Evolutionary conservation across 2,113 vertebrate genomes (phyloP).

Genomic region (Lycocorax pyrrhopterus): DNA sequence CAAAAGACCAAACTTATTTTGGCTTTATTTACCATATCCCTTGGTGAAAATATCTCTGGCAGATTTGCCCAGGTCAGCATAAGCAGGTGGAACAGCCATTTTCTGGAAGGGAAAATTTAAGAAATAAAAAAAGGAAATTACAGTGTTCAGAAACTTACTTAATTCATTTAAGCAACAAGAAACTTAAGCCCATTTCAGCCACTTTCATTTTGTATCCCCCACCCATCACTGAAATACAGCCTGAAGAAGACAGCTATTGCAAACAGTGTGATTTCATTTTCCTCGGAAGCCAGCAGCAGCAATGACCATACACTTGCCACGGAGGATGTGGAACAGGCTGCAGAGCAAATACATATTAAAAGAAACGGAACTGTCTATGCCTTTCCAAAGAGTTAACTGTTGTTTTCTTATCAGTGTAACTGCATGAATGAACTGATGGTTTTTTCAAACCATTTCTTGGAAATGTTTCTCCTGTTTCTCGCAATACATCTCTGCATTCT

Average conservation of each 20-base stretch:
- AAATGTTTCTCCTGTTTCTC: background rate
- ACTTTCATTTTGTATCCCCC: background rate
- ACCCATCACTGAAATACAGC: background rate
- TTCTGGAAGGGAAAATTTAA: constrained; percentile 64
- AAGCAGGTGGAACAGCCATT: constrained; percentile 94
- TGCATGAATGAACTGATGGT: background rate
- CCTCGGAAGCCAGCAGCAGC: background rate
- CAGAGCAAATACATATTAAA: background rate
- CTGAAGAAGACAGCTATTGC: background rate
- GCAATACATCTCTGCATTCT: background rate
- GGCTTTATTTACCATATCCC: constrained; percentile 86
- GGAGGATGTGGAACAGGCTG: background rate
- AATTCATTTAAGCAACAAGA: background rate
- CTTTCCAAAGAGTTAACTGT: background rate
- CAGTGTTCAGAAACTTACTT: background rate
- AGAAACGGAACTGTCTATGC: background rate
- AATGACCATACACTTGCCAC: background rate
- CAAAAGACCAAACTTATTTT: background rate
- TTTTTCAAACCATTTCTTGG: background rate
- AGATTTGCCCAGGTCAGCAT: constrained; percentile 91
- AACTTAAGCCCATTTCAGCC: background rate
- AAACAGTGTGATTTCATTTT: background rate
- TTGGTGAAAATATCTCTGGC: constrained; percentile 96
- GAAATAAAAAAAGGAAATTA: background rate
- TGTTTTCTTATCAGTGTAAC: background rate